Evolutionary conservation across 1,140 invertebrate species (phyloP).

Genomic region (Drosophila bipectinata): DNA sequence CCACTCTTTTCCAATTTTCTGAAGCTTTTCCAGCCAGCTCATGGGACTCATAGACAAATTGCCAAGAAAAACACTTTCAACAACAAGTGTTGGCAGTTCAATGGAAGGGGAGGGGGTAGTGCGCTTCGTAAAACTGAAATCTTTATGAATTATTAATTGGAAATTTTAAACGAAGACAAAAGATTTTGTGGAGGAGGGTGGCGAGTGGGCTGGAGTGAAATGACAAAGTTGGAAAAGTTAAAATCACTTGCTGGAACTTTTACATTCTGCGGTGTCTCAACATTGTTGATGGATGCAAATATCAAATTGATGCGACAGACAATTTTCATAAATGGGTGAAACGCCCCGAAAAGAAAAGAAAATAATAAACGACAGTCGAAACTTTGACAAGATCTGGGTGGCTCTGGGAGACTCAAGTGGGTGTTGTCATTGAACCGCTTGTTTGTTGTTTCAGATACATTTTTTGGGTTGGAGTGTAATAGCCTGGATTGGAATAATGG

Average conservation of each 20-base stretch:
- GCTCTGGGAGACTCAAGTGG: slow-evolving; percentile 17
- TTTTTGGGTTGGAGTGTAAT: neutral
- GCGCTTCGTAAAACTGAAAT: slow-evolving; percentile 34
- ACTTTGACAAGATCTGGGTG: slow-evolving; percentile 21
- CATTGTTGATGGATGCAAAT: slow-evolving; percentile 60
- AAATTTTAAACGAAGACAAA: slow-evolving; percentile 58
- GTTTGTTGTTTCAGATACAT: slow-evolving; percentile 1
- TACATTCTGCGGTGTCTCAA: slow-evolving; percentile 63
- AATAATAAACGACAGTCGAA: slow-evolving; percentile 32
- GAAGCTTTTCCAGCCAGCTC: slow-evolving; percentile 4
- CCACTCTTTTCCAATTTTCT: neutral
- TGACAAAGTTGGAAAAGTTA: slow-evolving; percentile 58
- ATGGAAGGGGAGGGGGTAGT: neutral
- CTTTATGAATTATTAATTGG: slow-evolving; percentile 79
- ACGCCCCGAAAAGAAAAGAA: neutral
- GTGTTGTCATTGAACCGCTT: slow-evolving; percentile 39
- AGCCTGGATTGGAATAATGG: slow-evolving; percentile 20
- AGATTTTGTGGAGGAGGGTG: neutral
- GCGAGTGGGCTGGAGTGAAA: neutral
- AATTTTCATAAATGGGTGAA: slow-evolving; percentile 56
- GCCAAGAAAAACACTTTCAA: slow-evolving; percentile 72
- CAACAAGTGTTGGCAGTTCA: slow-evolving; percentile 59
- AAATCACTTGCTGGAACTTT: slow-evolving; percentile 69
- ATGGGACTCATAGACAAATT: slow-evolving; percentile 52
- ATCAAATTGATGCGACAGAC: slow-evolving; percentile 64